Conservation (phyloP, 2,888 invertebrate species). For the Eristalis intricaria region DNA sequence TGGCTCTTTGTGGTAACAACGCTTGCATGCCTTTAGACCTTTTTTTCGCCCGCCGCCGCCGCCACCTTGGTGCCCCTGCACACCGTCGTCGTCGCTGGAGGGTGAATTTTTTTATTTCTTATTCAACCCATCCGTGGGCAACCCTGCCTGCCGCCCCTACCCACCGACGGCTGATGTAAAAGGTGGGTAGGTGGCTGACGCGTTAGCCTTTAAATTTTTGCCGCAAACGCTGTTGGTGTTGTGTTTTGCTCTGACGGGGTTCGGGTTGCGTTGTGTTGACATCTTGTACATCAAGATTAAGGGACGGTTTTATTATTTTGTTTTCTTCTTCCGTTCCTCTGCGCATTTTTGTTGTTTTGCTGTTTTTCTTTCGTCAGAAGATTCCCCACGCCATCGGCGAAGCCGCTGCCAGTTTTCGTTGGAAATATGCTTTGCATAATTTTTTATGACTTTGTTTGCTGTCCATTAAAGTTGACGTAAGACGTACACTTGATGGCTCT, state of each 20-base stretch:
- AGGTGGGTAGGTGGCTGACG: slow-evolving; percentile 1
- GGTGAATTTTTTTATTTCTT: slow-evolving; percentile 19
- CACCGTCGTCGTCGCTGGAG: background rate
- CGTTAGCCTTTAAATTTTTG: slow-evolving; percentile 56
- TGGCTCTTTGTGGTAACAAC: slow-evolving; percentile 29
- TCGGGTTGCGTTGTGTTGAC: slow-evolving; percentile 51
- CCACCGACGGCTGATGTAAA: background rate
- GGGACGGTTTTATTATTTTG: slow-evolving; percentile 55
- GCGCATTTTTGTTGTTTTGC: background rate
- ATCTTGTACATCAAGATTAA: slow-evolving; percentile 60
- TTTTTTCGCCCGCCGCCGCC: background rate
- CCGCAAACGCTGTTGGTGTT: slow-evolving; percentile 44
- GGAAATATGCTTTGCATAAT: slow-evolving; percentile 63
- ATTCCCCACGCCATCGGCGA: background rate
- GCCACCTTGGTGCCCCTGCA: background rate
- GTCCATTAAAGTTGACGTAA: slow-evolving; percentile 62
- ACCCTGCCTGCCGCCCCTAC: background rate
- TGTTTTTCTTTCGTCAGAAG: background rate
- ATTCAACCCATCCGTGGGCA: background rate
- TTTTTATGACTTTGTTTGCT: slow-evolving; percentile 64
- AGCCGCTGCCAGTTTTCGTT: background rate
- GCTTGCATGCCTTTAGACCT: slow-evolving; percentile 34
- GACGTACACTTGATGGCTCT: slow-evolving; percentile 31
- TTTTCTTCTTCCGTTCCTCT: slow-evolving; percentile 25
- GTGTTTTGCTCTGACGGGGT: background rate